Conservation (phyloP, 2,888 invertebrate genomes). For the Andrena flavipes region DNA sequence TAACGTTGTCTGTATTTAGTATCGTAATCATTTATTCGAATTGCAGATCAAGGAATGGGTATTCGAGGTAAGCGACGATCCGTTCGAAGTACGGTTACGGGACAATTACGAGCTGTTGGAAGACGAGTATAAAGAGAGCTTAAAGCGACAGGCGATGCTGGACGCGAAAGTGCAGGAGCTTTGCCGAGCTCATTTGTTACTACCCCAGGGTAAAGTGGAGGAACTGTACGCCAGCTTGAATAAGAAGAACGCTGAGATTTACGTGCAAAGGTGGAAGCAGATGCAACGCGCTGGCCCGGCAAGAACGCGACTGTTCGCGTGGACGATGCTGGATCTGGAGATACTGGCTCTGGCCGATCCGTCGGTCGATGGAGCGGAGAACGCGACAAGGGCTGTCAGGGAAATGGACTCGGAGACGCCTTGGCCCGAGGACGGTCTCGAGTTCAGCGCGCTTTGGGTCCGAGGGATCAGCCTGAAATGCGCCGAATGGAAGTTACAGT, state of each 20-base stretch:
- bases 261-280: conserved; percentile 95
- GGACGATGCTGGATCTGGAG: conserved; percentile 92
- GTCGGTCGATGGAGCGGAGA: conserved; percentile 92
- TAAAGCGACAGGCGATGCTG: conserved; percentile 94
- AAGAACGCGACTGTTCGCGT: conserved; percentile 93
- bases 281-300: conserved; percentile 88
- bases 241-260: conserved; percentile 97
- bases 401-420: conserved; percentile 96
- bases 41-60: conserved; percentile 93
- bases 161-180: conserved; percentile 95
- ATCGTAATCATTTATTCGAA: background rate
- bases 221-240: conserved; percentile 94
- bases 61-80: conserved; percentile 98
- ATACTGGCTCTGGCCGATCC: conserved; percentile 93
- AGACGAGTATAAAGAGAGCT: conserved; percentile 97
- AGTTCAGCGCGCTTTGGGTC: conserved; percentile 97
- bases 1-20: background rate
- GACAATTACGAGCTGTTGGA: conserved; percentile 98
- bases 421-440: conserved; percentile 95
- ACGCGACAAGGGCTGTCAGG: conserved; percentile 90
- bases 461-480: conserved; percentile 93
- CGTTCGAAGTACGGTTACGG: conserved; percentile 97
- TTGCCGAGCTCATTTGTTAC: conserved; percentile 92
- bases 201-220: conserved; percentile 95
- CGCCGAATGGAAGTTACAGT: conserved; percentile 93